phyloP scores from a whole-genome alignment of 2,797 vertebrate genomes.

The Poeciliopsis presidionis region DNA sequence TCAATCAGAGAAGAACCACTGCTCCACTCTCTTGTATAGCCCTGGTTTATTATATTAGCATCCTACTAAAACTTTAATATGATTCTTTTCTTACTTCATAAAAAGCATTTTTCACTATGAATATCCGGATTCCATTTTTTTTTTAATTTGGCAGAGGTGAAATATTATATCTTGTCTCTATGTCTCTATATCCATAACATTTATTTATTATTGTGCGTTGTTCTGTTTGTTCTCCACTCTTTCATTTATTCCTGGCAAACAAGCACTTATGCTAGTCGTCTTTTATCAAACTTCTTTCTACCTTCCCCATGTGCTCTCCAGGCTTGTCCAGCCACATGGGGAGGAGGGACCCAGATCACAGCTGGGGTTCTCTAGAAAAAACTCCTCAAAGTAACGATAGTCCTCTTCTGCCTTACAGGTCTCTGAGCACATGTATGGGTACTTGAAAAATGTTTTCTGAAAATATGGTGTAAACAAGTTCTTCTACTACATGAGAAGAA shows the following conservation, averaged over 20 bases:
- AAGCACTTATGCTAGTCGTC: conserved; percentile 43
- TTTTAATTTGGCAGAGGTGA: background rate
- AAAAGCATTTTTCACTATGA: conserved; percentile 3
- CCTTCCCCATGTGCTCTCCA: conserved; percentile 40
- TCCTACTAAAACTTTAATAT: conserved; percentile 37
- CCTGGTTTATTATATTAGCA: conserved; percentile 29
- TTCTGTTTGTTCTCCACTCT: conserved; percentile 29
- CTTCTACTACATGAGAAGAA: background rate
- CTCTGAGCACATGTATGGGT: background rate
- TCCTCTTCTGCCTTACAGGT: conserved; percentile 53
- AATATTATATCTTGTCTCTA: background rate
- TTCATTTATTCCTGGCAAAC: conserved; percentile 45
- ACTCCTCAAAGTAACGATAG: conserved; percentile 61
- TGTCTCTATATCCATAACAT: background rate
- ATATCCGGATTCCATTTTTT: conserved; percentile 8
- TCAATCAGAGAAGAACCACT: conserved; percentile 76
- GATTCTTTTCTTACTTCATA: conserved; percentile 26
- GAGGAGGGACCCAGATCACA: conserved; percentile 58
- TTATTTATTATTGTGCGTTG: background rate
- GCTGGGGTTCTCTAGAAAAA: conserved; percentile 64
- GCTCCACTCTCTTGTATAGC: conserved; percentile 44
- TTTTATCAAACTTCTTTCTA: conserved; percentile 40
- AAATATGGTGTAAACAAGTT: background rate
- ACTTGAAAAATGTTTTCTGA: conserved; percentile 1
- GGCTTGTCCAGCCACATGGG: conserved; percentile 64